Evolutionary conservation across 2,113 vertebrate genomes (phyloP), one percentile per base, ranked within the genome.

Genomic region (Nicator chloris): DNA sequence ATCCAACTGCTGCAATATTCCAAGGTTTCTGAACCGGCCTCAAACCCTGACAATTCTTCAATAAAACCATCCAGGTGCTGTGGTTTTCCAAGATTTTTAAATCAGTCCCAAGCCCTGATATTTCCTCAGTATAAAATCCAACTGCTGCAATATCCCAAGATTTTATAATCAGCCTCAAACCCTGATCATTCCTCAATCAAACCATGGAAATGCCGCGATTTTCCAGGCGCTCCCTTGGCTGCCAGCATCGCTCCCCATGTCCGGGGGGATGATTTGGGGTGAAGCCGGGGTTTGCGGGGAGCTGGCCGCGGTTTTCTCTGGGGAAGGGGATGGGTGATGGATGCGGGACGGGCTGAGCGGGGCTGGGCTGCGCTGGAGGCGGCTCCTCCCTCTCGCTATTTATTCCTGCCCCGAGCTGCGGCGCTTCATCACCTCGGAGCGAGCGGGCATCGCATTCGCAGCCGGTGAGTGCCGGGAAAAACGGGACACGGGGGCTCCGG

Each of bases 321-420:
- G 73, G 71, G 86, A 44, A 51, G 66, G 64, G 54, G 72, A 10
- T 5, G 53, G 79, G 1, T 40, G 37, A 14, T 6, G 53, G 75
- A 2, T 40, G 61, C 10, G 5, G 60, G 50, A 53, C 35, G 9
- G 23, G 79, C 63, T 31, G 59, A 7, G 84, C 77, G 19, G 60
- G 40, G 49, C 40, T 12, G 90, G 65, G 75, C 86, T 57, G 81
- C n/a, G 47, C 92, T 6, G 77, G 44, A 44, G 10, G 45, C 80
- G 13, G 93, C 94, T 96, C 96, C 96, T 93, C 96, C 96, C 91
- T 95, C 95, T 66, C 6, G 6, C 80, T 96, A 96, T 96, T 96
- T 96, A 96, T 93, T 77, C 50, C 79, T 85, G 28, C 13, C 19
- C 15, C 5, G 30, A n/a, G 40, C 75, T 7, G 28, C 3, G 70